Conservation (phyloP, 1,140 invertebrate species). For the Procambarus clarkii region DNA sequence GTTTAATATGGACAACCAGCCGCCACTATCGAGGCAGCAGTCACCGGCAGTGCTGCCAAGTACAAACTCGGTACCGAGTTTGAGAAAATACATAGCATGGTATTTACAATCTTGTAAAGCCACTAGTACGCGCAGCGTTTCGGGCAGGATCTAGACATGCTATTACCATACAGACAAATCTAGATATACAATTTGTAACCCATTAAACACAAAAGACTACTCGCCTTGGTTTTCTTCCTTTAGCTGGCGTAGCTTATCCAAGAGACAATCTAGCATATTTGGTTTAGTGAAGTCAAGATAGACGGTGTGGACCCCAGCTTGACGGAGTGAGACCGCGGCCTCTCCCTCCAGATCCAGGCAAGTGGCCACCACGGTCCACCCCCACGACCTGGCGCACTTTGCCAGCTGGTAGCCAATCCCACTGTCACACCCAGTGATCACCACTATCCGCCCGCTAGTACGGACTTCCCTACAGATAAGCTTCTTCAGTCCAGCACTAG, state of each 20-base stretch:
- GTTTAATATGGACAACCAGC: too few species aligned
- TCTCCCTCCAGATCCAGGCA: neutral
- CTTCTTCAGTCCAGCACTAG: too few species aligned
- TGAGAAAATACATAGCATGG: too few species aligned
- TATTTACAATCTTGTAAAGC: too few species aligned
- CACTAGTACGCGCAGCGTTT: too few species aligned
- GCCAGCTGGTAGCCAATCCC: conserved; percentile 43
- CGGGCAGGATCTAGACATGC: too few species aligned
- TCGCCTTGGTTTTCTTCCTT: neutral
- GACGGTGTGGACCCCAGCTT: conserved; percentile 34
- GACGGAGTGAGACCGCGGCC: neutral
- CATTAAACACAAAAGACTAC: too few species aligned
- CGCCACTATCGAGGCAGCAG: too few species aligned
- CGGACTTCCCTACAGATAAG: neutral
- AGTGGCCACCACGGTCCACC: conserved; percentile 47
- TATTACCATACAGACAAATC: too few species aligned
- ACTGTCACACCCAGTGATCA: conserved; percentile 53
- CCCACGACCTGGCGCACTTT: conserved; percentile 23
- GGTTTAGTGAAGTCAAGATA: conserved; percentile 16
- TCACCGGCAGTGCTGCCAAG: too few species aligned
- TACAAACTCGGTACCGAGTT: too few species aligned
- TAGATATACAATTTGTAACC: too few species aligned
- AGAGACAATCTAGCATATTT: neutral
- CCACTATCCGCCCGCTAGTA: conserved; percentile 13
- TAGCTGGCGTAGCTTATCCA: neutral